Conservation (phyloP, 2,888 invertebrate species). For the Exocentrus adspersus region DNA sequence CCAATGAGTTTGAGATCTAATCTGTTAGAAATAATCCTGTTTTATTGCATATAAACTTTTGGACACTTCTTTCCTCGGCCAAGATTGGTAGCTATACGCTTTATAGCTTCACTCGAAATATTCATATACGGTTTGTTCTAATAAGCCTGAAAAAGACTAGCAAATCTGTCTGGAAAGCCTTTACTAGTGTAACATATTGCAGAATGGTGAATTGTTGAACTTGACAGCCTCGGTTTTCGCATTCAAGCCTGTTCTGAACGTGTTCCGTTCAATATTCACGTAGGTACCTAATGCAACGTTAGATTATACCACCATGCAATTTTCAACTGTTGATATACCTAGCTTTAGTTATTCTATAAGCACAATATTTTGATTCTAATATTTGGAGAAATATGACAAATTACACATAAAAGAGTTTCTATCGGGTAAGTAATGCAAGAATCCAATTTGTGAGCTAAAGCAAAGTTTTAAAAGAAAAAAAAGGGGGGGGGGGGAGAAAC, state of each 20-base stretch:
- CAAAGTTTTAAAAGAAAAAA: too few relatives aligned
- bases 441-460: too few relatives aligned
- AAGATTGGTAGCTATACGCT: not conserved
- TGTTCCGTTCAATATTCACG: not conserved
- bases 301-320: not conserved
- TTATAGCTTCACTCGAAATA: not conserved
- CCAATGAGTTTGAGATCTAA: too few relatives aligned
- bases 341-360: too few relatives aligned
- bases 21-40: too few relatives aligned
- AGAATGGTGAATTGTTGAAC: constrained; percentile 1
- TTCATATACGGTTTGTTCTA: not conserved
- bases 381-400: too few relatives aligned
- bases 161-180: not conserved
- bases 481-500: too few relatives aligned
- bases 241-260: not conserved
- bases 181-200: not conserved
- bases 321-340: too few relatives aligned
- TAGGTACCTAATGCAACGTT: not conserved
- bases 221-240: constrained; percentile 4
- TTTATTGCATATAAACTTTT: too few relatives aligned
- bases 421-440: too few relatives aligned
- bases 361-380: too few relatives aligned
- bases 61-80: not conserved
- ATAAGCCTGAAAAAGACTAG: not conserved
- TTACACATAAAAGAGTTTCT: too few relatives aligned